Evolutionary conservation across 2,888 invertebrate genomes (phyloP).

Genomic region (Cinara cedri): DNA sequence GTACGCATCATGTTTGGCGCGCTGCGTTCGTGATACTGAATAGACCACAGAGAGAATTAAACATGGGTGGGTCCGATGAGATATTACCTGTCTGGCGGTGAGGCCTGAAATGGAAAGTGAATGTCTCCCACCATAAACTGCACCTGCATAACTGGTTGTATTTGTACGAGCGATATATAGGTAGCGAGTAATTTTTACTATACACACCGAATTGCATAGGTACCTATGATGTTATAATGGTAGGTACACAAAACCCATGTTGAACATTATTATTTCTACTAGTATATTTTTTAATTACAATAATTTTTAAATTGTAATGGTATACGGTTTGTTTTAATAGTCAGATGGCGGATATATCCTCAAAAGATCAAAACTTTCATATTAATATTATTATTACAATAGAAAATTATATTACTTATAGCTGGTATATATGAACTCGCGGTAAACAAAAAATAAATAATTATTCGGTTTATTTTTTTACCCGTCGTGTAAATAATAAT

Average conservation of each 20-base stretch:
- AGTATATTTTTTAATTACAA: too few relatives aligned
- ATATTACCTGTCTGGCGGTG: conserved; percentile 22
- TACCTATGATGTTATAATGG: not conserved
- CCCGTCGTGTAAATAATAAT: not conserved
- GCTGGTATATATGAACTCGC: not conserved
- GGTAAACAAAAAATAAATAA: not conserved
- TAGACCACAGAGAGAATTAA: conserved; percentile 13
- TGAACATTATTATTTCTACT: not conserved
- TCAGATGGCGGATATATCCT: too few relatives aligned
- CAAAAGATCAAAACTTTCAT: too few relatives aligned
- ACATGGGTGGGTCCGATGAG: conserved; percentile 46
- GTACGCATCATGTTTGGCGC: conserved; percentile 49
- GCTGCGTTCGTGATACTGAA: conserved; percentile 45
- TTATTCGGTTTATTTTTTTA: not conserved
- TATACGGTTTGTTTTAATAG: too few relatives aligned
- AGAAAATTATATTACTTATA: too few relatives aligned
- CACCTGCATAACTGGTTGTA: not conserved
- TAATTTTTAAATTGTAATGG: too few relatives aligned
- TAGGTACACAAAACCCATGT: not conserved
- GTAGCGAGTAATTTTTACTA: not conserved
- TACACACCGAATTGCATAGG: not conserved
- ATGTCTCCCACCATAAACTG: conserved; percentile 35
- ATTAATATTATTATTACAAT: not conserved
- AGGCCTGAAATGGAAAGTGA: conserved; percentile 52
- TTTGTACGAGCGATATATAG: not conserved